A percentile compares a stretch with the other conserved stretches of the same genome.
These are phyloP conservation scores for Otocyon megalotis DNA, from an alignment of 2,113 vertebrate genomes.

Conservation along the genomic window DNA sequence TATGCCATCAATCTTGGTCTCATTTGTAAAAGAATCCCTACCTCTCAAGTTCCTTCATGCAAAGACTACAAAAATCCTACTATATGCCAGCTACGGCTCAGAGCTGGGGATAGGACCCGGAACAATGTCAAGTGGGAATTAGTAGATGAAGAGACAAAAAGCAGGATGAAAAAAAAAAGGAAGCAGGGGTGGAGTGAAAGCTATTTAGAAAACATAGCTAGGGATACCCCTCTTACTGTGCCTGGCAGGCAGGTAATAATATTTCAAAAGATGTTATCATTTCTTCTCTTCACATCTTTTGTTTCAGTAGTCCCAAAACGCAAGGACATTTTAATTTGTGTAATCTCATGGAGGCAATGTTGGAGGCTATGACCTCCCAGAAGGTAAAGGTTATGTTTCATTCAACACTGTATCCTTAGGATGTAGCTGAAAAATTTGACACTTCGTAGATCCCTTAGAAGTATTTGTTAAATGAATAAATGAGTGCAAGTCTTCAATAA, in stretches of 20 bases:
- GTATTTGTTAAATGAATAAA: neutral
- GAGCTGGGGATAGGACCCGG: neutral
- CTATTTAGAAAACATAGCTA: neutral
- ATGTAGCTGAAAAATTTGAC: neutral
- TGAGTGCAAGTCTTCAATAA: neutral
- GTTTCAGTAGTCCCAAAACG: neutral
- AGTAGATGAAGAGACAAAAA: neutral
- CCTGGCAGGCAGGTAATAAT: neutral
- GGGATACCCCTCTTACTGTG: neutral
- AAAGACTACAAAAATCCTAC: neutral
- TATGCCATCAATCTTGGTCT: neutral
- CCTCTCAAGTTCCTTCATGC: neutral
- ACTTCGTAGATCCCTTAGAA: constrained; percentile 3
- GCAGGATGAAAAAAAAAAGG: neutral
- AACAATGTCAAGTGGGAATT: neutral
- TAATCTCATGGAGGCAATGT: neutral
- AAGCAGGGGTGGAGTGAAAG: neutral
- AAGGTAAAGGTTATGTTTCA: neutral
- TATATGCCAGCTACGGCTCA: neutral
- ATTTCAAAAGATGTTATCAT: neutral
- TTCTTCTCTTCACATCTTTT: neutral
- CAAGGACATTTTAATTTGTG: neutral
- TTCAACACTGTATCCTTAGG: neutral
- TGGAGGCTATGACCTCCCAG: neutral
- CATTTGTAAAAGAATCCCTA: neutral